Base-by-base conservation (phyloP, 1,140 invertebrate genomes). In the Asobara japonica region DNA sequence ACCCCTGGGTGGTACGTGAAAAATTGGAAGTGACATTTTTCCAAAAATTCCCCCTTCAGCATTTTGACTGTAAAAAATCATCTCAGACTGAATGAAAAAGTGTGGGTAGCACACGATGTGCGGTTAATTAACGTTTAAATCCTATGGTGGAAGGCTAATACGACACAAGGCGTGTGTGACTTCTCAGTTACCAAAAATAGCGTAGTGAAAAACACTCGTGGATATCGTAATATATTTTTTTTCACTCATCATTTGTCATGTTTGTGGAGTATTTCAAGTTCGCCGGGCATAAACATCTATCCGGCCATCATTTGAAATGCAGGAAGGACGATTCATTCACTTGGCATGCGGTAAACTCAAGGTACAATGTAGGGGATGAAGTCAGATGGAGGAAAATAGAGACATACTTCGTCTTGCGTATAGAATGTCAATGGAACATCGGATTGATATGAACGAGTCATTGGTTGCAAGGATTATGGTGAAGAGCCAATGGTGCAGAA, bases 51-150 rank as follows among this genome's bases (percentile, higher is more conserved):
- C 18, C 41, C n/a, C 36, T 38, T 38, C 36, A 38, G 3, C 13
- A 45, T n/a, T 2, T 45, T 16, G 3, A 1, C 3, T 1, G n/a
- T 45, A 45, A 45, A 45, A 45, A 45, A 45, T 45, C 41, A 45
- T 45, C 41, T 5, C 41, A 45, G 41, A 45, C 41, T 18, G 41
- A 2, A 45, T 45, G 41, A 45, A 45, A 45, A 45, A 45, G 41
- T 45, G 8, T 6, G 31, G 41, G 41, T 11, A 16, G 13, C 41
- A 16, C 41, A 16, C 18, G 41, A 29, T 36, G 33, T 65, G 62
- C 61, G 62, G 61, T 56, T 72, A 72, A 72, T 72, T 72, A 72
- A 72, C 61, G 70, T 65, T 48, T 38, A 48, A 72, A 20, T 31
- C 62, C 41, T 45, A 25, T 64, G 25, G 13, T 48, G 45, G 48